Conservation (phyloP, 2,113 vertebrate genomes). For the Alethe castanea region DNA sequence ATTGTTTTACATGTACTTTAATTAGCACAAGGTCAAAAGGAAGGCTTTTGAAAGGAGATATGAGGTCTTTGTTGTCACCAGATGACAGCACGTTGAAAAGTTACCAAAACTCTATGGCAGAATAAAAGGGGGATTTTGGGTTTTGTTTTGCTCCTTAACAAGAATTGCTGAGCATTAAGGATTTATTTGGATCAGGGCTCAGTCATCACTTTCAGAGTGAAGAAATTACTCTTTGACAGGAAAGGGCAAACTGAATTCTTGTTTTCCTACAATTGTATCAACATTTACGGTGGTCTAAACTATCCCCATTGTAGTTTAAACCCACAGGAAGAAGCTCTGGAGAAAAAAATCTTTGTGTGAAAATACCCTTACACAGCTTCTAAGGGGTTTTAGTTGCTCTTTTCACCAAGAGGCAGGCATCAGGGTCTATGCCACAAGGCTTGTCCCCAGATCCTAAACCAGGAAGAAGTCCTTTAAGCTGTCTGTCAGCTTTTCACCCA, state of each 20-base stretch:
- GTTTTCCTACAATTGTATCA: conserved; percentile 51
- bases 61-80: neutral
- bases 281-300: neutral
- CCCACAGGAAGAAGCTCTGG: conserved; percentile 6
- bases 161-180: neutral
- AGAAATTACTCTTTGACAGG: conserved; percentile 40
- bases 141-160: conserved; percentile 23
- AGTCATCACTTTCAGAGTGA: conserved; percentile 14
- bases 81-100: conserved; percentile 52
- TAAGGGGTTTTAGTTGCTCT: neutral
- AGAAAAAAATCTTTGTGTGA: neutral
- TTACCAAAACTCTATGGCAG: neutral
- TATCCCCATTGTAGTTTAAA: conserved; percentile 3
- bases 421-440: neutral
- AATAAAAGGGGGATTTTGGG: neutral
- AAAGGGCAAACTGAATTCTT: conserved; percentile 23
- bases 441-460: neutral
- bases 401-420: neutral
- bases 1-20: neutral
- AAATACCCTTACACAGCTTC: neutral
- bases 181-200: conserved; percentile 12
- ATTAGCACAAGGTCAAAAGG: conserved; percentile 50
- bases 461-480: neutral
- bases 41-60: conserved; percentile 34
- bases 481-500: neutral